Evolutionary conservation across 2,888 invertebrate species (phyloP).

Genomic region (Erebia aethiops): DNA sequence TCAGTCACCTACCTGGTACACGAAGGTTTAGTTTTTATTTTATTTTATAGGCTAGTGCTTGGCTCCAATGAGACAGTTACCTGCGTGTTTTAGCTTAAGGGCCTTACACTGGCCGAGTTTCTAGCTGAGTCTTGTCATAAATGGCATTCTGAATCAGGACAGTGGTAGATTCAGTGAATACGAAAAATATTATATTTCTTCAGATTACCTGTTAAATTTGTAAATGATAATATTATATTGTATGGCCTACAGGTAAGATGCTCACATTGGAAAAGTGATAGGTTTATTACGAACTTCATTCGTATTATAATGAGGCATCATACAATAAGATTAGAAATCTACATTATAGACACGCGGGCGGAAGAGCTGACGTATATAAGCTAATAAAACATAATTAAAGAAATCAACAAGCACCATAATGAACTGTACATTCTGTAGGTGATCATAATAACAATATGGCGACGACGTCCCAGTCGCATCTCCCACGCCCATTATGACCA

Average conservation of each 20-base stretch:
- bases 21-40: too few relatives aligned
- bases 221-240: too few relatives aligned
- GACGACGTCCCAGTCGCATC: constrained; percentile 30
- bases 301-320: not conserved
- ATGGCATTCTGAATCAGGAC: too few relatives aligned
- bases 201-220: too few relatives aligned
- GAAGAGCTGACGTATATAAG: not conserved
- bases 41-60: too few relatives aligned
- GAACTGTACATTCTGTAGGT: constrained; percentile 21
- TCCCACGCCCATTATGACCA: constrained; percentile 68
- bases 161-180: too few relatives aligned
- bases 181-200: too few relatives aligned
- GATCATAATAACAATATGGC: constrained; percentile 24
- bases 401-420: constrained; percentile 25
- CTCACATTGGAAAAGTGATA: not conserved
- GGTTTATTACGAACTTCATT: not conserved
- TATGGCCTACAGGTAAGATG: not conserved
- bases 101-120: too few relatives aligned
- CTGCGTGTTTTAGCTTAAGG: too few relatives aligned
- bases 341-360: not conserved
- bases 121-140: too few relatives aligned
- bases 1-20: too few relatives aligned
- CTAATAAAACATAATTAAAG: constrained; percentile 24
- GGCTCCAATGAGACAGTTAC: too few relatives aligned
- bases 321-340: not conserved